Percentiles rank a stretch among this genome's conserved stretches.
Evolutionary conservation across 2,113 vertebrate genomes (phyloP).

Genomic region (Numida meleagris): DNA sequence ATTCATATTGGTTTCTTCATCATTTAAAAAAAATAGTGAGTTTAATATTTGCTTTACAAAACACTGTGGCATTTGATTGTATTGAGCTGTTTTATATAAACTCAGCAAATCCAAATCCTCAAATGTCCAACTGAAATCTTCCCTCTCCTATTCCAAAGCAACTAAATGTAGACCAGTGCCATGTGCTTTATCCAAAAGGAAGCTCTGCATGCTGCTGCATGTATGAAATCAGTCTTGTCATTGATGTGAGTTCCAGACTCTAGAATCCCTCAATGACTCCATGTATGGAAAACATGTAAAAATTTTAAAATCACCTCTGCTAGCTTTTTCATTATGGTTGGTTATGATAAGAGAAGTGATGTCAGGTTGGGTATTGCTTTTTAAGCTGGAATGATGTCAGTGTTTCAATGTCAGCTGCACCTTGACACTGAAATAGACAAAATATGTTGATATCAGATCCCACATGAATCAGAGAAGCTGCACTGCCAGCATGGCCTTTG

Average conservation of each 20-base stretch:
- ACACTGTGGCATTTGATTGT: neutral
- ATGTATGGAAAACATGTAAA: neutral
- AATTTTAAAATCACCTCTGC: neutral
- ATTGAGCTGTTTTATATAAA: neutral
- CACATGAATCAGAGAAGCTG: neutral
- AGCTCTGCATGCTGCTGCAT: neutral
- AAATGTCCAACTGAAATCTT: neutral
- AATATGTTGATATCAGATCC: neutral
- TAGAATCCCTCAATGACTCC: neutral
- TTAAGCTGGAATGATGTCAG: neutral
- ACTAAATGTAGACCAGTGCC: neutral
- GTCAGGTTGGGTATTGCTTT: neutral
- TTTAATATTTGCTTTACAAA: slow-evolving; percentile 6
- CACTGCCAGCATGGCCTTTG: neutral
- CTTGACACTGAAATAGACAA: neutral
- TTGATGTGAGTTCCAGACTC: neutral
- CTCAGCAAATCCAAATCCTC: neutral
- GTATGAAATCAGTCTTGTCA: neutral
- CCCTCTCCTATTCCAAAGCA: neutral
- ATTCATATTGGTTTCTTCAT: neutral
- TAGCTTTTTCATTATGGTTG: neutral
- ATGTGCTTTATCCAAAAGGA: neutral
- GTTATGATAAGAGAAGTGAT: neutral
- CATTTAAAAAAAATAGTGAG: neutral
- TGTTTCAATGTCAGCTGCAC: neutral